Evolutionary conservation across 2,113 vertebrate genomes (phyloP).

Genomic region (Xenotilapia flavipinnis): DNA sequence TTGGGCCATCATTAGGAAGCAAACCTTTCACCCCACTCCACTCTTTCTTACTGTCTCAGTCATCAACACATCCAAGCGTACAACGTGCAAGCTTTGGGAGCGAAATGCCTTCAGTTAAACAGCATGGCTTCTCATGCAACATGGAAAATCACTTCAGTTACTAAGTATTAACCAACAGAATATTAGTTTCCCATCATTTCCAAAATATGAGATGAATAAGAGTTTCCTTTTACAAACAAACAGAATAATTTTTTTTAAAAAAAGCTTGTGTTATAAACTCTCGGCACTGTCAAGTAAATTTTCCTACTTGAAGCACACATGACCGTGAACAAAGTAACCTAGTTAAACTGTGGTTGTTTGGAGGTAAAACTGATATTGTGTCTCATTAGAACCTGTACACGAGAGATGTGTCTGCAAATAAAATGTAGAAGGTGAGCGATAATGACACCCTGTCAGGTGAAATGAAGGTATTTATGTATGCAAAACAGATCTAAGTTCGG

Average conservation of each 20-base stretch:
- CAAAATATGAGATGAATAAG: not conserved
- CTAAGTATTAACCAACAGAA: not conserved
- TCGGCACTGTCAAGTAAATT: not conserved
- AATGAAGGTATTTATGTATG: not conserved
- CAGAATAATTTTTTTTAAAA: fast-evolving
- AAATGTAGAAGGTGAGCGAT: not conserved
- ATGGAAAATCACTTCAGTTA: conserved; percentile 20
- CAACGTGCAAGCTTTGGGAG: not conserved
- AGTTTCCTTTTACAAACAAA: not conserved
- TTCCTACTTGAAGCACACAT: not conserved
- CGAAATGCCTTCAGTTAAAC: not conserved
- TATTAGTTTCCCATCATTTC: not conserved
- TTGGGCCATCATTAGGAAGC: conserved; percentile 3
- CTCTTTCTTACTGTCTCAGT: not conserved
- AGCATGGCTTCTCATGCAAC: not conserved
- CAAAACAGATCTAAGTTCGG: not conserved
- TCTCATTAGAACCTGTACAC: not conserved
- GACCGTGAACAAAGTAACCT: not conserved
- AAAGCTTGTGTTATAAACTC: not conserved
- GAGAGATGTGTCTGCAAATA: not conserved
- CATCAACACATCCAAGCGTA: not conserved
- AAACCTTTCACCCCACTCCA: not conserved
- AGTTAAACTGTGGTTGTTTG: not conserved
- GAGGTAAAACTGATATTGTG: not conserved
- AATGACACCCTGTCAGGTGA: not conserved